Conservation (phyloP, 2,113 vertebrate species). For the Stercorarius parasiticus region DNA sequence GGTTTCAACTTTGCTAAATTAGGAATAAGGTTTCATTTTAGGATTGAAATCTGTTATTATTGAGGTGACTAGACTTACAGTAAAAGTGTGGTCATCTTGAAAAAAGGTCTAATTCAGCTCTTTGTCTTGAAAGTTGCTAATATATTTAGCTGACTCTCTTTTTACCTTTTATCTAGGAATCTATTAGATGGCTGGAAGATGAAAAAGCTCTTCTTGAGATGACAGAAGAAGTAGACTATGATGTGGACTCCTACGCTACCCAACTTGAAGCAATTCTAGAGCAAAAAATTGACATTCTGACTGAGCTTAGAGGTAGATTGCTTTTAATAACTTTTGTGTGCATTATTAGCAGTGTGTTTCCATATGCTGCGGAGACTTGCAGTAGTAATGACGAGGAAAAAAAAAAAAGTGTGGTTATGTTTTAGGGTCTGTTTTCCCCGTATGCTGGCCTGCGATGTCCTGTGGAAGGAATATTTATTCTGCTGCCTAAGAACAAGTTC, state of each 20-base stretch:
- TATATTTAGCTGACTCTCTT: not conserved
- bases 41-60: not conserved
- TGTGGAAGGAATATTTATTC: not conserved
- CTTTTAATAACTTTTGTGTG: not conserved
- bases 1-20: not conserved
- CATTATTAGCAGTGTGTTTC: not conserved
- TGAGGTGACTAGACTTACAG: not conserved
- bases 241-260: conserved; percentile 93
- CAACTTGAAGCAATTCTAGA: conserved; percentile 97
- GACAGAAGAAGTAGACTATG: conserved; percentile 98
- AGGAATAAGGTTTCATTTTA: not conserved
- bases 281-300: conserved; percentile 96
- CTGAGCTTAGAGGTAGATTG: conserved; percentile 88
- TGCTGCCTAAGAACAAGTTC: not conserved
- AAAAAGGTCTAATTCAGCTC: not conserved
- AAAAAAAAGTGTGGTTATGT: not conserved
- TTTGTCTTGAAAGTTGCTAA: not conserved
- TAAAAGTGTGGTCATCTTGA: not conserved
- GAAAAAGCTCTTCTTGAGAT: conserved; percentile 96
- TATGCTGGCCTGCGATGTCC: not conserved
- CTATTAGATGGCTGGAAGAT: conserved; percentile 94
- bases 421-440: not conserved
- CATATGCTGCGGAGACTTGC: not conserved
- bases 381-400: not conserved
- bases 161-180: conserved; percentile 80